These are phyloP conservation scores for Tridacna gigas DNA, from an alignment of 2,888 invertebrate genomes.

Conservation along the genomic window DNA sequence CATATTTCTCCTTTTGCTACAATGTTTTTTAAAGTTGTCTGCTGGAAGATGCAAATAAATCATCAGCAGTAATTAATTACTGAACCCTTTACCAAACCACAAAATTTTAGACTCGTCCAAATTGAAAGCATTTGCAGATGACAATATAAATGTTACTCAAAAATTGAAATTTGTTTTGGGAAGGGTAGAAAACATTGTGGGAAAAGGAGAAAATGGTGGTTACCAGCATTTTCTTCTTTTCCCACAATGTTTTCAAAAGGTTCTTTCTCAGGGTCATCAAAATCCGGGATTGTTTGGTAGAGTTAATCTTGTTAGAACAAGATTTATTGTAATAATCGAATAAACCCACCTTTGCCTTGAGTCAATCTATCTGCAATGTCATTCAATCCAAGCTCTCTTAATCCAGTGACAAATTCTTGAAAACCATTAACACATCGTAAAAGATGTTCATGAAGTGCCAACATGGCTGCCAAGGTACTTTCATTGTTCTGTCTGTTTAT, in stretches of 20 bases:
- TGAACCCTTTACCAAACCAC: too few relatives aligned
- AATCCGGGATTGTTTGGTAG: too few relatives aligned
- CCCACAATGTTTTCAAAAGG: neutral
- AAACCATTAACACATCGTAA: constrained; percentile 21
- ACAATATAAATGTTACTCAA: too few relatives aligned
- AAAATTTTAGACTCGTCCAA: too few relatives aligned
- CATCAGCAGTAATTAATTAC: too few relatives aligned
- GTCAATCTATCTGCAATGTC: constrained; percentile 40
- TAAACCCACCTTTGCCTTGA: neutral
- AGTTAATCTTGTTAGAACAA: neutral
- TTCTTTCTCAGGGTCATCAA: too few relatives aligned
- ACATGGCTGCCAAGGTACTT: constrained; percentile 10
- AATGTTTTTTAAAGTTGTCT: too few relatives aligned
- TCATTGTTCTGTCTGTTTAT: constrained; percentile 3
- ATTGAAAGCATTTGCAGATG: too few relatives aligned
- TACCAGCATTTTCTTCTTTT: neutral
- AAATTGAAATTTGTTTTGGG: too few relatives aligned
- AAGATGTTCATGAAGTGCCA: constrained; percentile 23
- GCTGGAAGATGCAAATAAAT: too few relatives aligned
- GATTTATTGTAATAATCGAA: neutral
- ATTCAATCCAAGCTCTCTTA: constrained; percentile 10
- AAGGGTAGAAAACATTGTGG: neutral
- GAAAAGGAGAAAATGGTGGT: neutral
- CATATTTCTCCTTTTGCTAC: too few relatives aligned
- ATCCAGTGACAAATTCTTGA: constrained; percentile 27